phyloP scores from a whole-genome alignment of 2,113 vertebrate genomes.

The Larimichthys crocea region DNA sequence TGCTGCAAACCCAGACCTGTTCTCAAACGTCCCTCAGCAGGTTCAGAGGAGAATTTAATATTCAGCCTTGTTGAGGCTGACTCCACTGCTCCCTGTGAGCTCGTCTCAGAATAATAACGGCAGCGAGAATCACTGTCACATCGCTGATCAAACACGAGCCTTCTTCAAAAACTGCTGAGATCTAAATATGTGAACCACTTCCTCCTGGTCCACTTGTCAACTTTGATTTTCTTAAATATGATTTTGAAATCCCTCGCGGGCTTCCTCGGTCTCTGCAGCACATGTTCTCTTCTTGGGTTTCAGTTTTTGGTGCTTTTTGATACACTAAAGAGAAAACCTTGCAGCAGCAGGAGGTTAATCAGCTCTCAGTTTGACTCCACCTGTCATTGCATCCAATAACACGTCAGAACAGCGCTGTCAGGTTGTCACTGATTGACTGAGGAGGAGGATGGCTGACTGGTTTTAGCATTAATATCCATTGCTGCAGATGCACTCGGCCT shows the following conservation, averaged over 20 bases:
- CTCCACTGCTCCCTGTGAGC: not conserved
- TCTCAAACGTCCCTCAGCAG: constrained; percentile 1
- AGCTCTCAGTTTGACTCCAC: constrained; percentile 26
- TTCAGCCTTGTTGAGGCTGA: not conserved
- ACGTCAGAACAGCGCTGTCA: constrained; percentile 20
- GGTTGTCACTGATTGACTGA: constrained; percentile 27
- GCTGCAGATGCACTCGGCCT: not conserved
- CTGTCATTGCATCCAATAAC: constrained; percentile 36
- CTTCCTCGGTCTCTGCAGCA: constrained; percentile 8
- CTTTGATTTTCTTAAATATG: constrained; percentile 32
- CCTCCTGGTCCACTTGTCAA: constrained; percentile 37
- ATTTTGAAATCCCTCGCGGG: not conserved
- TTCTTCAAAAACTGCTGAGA: constrained; percentile 15
- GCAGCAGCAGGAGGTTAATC: constrained; percentile 33
- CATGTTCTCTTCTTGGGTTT: not conserved
- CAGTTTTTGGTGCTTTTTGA: not conserved
- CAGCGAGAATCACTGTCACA: constrained; percentile 38
- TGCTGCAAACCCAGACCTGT: not conserved
- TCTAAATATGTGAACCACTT: constrained; percentile 28
- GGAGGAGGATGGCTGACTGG: not conserved
- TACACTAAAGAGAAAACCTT: not conserved
- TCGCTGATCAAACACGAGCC: constrained; percentile 10
- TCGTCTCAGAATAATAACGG: constrained; percentile 16
- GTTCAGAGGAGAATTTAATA: not conserved
- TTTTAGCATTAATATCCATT: constrained; percentile 23